A percentile compares a stretch with the other conserved stretches of the same genome.
These are phyloP conservation scores for Lichenostomus cassidix DNA, from an alignment of 2,113 vertebrate genomes.

Conservation along the genomic window DNA sequence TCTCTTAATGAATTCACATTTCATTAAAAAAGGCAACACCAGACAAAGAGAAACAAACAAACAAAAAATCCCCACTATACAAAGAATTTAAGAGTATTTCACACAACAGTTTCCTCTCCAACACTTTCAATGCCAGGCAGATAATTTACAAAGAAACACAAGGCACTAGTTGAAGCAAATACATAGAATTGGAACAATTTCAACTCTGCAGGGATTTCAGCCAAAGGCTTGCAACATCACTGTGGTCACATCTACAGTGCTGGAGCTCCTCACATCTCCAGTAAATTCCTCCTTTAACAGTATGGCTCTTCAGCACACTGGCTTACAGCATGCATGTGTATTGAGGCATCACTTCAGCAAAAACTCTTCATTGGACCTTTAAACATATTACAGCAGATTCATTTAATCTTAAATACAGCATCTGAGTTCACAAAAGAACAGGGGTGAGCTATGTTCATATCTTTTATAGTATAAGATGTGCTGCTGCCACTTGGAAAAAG, in stretches of 20 bases:
- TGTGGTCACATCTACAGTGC: neutral
- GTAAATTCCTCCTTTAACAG: neutral
- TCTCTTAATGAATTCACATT: neutral
- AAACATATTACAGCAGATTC: neutral
- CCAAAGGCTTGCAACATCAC: neutral
- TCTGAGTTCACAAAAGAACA: neutral
- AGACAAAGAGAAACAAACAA: neutral
- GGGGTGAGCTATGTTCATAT: neutral
- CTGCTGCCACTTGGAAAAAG: neutral
- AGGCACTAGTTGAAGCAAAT: neutral
- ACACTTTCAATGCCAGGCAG: neutral
- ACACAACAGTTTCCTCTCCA: neutral
- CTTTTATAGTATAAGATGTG: neutral
- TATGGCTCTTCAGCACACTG: neutral
- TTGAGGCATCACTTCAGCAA: neutral
- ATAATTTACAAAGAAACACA: neutral
- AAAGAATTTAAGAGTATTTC: neutral
- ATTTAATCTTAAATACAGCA: neutral
- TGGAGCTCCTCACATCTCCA: neutral
- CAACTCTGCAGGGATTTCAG: neutral
- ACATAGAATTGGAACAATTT: neutral
- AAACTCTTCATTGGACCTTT: neutral
- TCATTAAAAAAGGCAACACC: neutral
- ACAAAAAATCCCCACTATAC: neutral
- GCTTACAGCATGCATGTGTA: neutral